Base-by-base conservation (phyloP, 2,888 invertebrate species). In the Helleia helle region DNA sequence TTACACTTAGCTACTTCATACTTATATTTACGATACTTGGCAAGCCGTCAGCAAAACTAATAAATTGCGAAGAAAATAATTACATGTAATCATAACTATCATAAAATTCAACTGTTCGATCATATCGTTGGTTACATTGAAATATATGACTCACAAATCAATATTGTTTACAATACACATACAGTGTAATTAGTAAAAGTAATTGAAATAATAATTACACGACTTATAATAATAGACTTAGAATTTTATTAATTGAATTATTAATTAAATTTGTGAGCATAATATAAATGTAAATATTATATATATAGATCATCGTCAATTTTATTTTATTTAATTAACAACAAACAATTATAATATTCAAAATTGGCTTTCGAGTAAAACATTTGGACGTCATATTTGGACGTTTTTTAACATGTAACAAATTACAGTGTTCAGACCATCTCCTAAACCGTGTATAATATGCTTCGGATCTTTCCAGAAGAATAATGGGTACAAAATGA, bases 401-500 rank as follows among this genome's bases (percentile, higher is more conserved):
- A 41, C 38, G 43, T 64, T 62, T 65, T 62, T 64, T 58, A 54
- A 61, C 65, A 58, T 58, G 64, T 65, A 46, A 73, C 66, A 79
- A 77, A 80, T 77, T 75, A 75, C 70, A 65, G 66, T 66, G 65
- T 65, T 65, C 62, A 58, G 67, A 62, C 63, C 63, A 64, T 71
- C 65, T 65, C 69, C 76, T 77, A 79, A 81, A 74, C 72, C 73
- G 70, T 71, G 65, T 73, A 73, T 80, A 80, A 80, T 77, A 77
- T 71, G 73, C 69, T 68, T 71, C 64, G 71, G 66, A 71, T 77
- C 72, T 72, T 25, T 66, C 70, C 65, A 70, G 69, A 73, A 76
- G 79, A 81, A 73, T 80, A 75, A 83, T 80, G 73, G 73, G 67
- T 75, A 74, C 71, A 79, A 80, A 81, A 80, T 75, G 76, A 80